Evolutionary conservation across 2,797 vertebrate genomes (phyloP), one percentile per base, ranked within the genome.

Genomic region (Sebastes nivosus): DNA sequence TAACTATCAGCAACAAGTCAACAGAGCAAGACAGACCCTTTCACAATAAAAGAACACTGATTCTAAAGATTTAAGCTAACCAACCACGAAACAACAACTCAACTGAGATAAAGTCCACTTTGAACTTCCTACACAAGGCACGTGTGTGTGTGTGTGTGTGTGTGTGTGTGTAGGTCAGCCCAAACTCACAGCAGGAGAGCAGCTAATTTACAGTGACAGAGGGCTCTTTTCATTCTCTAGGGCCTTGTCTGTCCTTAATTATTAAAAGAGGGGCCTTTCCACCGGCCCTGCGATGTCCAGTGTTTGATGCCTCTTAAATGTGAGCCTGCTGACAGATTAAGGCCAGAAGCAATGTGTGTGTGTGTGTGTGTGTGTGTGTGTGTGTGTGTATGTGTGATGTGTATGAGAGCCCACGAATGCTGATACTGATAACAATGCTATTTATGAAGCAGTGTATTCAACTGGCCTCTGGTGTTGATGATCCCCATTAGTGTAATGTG

Each of bases 291-390:
- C 92, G 94, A 86, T 84, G 87, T 88, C 86, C 87, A 93, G 80
- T 88, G 95, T 95, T 94, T 97, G 96, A 97, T 95, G 95, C 93
- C 93, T 96, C 91, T 95, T 95, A 96, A 96, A 97, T 97, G 94
- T 94, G 91, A 87, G 90, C 92, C 90, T 95, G 96, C 95, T 97
- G 97, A 97, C 96, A 97, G 96, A 96, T 93, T 92, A 93, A 93
- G 93, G 95, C 95, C 95, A 93, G 82, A 72, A 83, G 73, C 77
- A 76, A 72, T 65, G 5, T 72, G 79, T 74, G 79, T 82, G 88
- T 73, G 79, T 82, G 46, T 52, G 50, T 52, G 88, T 72, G 79
- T 75, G 79, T 82, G 88, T 52, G 46, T 52, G 88, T 52, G 46
- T 52, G 20, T 72, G 1, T 75, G 78, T 83, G 88, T 73, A n/a